Base-by-base conservation (phyloP, 2,113 vertebrate species). In the Grallaria varia region DNA sequence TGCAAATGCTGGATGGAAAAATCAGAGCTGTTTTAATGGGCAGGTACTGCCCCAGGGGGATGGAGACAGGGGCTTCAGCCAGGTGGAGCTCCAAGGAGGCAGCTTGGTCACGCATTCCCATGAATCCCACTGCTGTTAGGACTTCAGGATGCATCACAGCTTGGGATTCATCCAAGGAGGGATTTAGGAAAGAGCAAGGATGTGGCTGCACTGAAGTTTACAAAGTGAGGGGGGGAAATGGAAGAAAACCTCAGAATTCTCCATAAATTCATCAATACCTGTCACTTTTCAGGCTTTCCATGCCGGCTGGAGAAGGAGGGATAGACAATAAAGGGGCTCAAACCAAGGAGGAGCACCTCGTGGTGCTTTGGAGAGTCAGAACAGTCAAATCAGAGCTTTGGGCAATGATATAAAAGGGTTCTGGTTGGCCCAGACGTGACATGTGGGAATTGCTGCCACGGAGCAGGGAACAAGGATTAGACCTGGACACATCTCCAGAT, bases 161-260 rank as follows among this genome's bases (percentile, higher is more conserved):
- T 39, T 2, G 0, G 5, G 28, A 6, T 9, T 55, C 13, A 12
- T 8, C 19, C n/a, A 23, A 12, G 25, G 1, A 27, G 15, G 27
- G 19, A 39, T 10, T 5, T 40, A 49, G 30, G 45, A 58, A 25
- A 81, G 12, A 35, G 8, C 11, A 7, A 58, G 28, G n/a, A 53
- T 8, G 28, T 37, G 55, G 24, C 63, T 80, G 45, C 45, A 22
- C 40, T 35, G 68, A 64, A 19, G 33, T 12, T 56, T 9, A 3
- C 13, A 35, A 58, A 84, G 31, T 6, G 39, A 72, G 31, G 33
- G 6, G 12, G 50, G 17, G 62, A 39, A 10, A 10, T 5, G 23
- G 60, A 49, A 55, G 68, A 44, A 39, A 75, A 22, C 27, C 16
- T 6, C 15, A 8, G 12, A 52, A 24, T 12, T 31, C 33, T 68